Conservation (phyloP, 2,797 vertebrate genomes). For the Acrossocheilus wenchowensis region DNA sequence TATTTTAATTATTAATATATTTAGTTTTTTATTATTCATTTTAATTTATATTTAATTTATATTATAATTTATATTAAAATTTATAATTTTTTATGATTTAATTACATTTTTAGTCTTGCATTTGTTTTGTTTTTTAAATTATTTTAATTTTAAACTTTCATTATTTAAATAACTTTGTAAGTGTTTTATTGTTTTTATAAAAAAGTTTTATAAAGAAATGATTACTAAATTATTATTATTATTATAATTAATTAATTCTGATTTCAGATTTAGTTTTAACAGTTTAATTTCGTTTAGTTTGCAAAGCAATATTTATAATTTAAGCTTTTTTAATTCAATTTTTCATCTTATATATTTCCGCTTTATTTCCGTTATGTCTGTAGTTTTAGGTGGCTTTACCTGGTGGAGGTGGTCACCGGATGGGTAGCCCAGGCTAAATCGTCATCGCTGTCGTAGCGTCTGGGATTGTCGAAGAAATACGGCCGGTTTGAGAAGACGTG, state of each 20-base stretch:
- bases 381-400: constrained; percentile 72
- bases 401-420: constrained; percentile 89
- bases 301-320: not conserved
- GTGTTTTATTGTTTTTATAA: not conserved
- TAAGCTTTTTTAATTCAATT: not conserved
- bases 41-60: too few species aligned
- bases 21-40: too few species aligned
- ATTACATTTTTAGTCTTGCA: too few species aligned
- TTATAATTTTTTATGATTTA: too few species aligned
- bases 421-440: constrained; percentile 92
- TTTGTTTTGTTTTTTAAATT: too few species aligned
- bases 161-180: not conserved
- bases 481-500: constrained; percentile 90
- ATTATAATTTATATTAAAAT: too few species aligned
- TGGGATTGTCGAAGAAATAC: constrained; percentile 97
- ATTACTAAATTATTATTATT: not conserved
- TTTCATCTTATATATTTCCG: not conserved
- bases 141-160: too few species aligned
- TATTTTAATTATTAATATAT: too few species aligned
- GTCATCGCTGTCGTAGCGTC: constrained; percentile 94
- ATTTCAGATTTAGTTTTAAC: not conserved
- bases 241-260: not conserved
- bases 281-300: not conserved
- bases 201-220: not conserved
- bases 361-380: too few species aligned